Evolutionary conservation across 2,113 vertebrate genomes (phyloP).

Genomic region (Coptodon bakossiorum): DNA sequence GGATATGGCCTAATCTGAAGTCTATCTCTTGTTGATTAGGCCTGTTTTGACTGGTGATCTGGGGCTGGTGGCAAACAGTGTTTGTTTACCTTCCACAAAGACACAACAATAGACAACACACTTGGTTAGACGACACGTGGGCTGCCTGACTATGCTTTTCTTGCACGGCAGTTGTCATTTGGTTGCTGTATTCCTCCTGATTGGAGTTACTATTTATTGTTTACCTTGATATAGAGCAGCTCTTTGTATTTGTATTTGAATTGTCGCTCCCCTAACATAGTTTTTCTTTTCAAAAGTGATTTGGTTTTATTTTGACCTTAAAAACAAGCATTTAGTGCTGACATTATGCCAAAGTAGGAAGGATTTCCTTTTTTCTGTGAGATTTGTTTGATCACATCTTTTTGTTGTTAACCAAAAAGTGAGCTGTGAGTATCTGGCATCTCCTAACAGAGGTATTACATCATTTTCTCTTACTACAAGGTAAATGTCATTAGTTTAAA

Average conservation of each 20-base stretch:
- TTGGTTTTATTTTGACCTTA: neutral
- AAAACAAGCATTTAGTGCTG: neutral
- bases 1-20: neutral
- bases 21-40: conserved; percentile 5
- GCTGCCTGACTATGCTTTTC: neutral
- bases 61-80: neutral
- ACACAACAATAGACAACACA: neutral
- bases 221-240: neutral
- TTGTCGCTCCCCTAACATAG: neutral
- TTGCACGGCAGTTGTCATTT: neutral
- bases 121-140: neutral
- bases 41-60: conserved; percentile 44
- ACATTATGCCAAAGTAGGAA: neutral
- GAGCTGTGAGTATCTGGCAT: neutral
- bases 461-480: neutral
- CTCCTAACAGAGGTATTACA: neutral
- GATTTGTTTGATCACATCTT: neutral
- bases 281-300: neutral
- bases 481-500: neutral
- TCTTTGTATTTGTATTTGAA: neutral
- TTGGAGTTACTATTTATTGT: neutral
- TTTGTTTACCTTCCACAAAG: conserved; percentile 17
- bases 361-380: neutral
- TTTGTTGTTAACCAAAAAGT: neutral
- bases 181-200: neutral